phyloP scores from a whole-genome alignment of 2,113 vertebrate genomes.

The Ctenomys sociabilis region DNA sequence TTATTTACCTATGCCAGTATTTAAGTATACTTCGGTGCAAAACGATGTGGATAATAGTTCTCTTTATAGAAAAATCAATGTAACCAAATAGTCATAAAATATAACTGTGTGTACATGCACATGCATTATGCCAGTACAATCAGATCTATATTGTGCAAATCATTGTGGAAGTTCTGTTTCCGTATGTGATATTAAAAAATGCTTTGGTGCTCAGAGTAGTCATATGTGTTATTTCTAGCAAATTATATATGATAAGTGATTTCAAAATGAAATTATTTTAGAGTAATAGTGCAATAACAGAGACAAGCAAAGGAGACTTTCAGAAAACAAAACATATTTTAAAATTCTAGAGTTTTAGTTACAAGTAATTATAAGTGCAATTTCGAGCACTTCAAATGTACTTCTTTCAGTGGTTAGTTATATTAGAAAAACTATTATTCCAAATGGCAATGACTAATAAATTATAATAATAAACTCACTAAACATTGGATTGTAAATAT shows the following conservation, averaged over 20 bases:
- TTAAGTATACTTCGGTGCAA: constrained; percentile 76
- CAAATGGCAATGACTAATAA: constrained; percentile 81
- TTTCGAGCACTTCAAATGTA: constrained; percentile 81
- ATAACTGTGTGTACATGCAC: constrained; percentile 64
- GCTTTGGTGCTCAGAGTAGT: constrained; percentile 71
- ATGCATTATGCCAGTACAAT: constrained; percentile 77
- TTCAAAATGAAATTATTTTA: constrained; percentile 85
- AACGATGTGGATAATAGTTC: constrained; percentile 72
- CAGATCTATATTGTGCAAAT: constrained; percentile 62
- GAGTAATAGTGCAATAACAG: constrained; percentile 76
- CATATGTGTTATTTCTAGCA: constrained; percentile 75
- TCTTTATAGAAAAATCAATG: constrained; percentile 81
- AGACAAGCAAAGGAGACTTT: constrained; percentile 82
- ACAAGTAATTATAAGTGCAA: constrained; percentile 84
- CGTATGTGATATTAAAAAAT: constrained; percentile 70
- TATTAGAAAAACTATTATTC: constrained; percentile 77
- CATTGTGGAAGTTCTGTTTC: constrained; percentile 75
- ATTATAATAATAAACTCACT: constrained; percentile 76
- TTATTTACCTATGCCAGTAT: constrained; percentile 76
- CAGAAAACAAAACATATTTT: constrained; percentile 74
- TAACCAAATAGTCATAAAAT: constrained; percentile 77
- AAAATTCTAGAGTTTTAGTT: constrained; percentile 82
- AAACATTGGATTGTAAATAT: constrained; percentile 76
- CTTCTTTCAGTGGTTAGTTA: constrained; percentile 86
- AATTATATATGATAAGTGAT: constrained; percentile 87